Evolutionary conservation across 37 sponge, comb jelly and placozoan genomes (phyloP).

Genomic region (Cladorhizidae sp.): DNA sequence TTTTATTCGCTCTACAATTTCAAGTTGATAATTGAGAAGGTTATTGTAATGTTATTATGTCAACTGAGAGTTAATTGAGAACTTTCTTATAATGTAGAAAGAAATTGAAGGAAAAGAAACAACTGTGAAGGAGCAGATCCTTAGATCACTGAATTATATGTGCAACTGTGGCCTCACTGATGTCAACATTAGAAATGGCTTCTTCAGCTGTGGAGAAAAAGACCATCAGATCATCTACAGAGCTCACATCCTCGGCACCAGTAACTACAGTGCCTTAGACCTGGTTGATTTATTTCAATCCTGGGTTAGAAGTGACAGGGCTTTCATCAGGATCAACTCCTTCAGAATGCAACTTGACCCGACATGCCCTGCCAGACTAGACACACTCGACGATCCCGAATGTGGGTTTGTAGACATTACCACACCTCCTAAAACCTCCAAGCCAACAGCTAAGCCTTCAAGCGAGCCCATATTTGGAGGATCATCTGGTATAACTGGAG

Average conservation of each 20-base stretch:
- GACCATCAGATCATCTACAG: conserved; percentile 29
- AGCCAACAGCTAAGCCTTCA: not conserved
- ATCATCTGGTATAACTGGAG: not conserved
- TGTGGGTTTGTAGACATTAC: not conserved
- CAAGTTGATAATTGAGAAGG: too few species aligned
- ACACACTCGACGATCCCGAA: conserved; percentile 13
- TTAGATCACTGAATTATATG: not conserved
- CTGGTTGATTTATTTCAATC: conserved; percentile 23
- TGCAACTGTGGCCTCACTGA: conserved; percentile 19
- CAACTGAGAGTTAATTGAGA: too few species aligned
- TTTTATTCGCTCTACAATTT: too few species aligned
- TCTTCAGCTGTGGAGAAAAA: conserved; percentile 25
- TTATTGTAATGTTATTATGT: too few species aligned
- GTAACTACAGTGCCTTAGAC: conserved; percentile 1
- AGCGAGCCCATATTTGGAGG: too few species aligned
- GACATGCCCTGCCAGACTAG: conserved; percentile 6
- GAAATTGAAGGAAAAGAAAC: not conserved
- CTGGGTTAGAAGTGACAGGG: conserved; percentile 11
- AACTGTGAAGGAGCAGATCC: not conserved
- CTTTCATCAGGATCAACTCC: not conserved
- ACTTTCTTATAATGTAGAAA: not conserved
- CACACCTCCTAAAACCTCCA: not conserved
- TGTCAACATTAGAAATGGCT: not conserved
- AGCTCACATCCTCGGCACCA: conserved; percentile 27
- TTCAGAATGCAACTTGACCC: conserved; percentile 15